Conservation (phyloP, 2,113 vertebrate genomes). For the Hirundichthys speculiger region DNA sequence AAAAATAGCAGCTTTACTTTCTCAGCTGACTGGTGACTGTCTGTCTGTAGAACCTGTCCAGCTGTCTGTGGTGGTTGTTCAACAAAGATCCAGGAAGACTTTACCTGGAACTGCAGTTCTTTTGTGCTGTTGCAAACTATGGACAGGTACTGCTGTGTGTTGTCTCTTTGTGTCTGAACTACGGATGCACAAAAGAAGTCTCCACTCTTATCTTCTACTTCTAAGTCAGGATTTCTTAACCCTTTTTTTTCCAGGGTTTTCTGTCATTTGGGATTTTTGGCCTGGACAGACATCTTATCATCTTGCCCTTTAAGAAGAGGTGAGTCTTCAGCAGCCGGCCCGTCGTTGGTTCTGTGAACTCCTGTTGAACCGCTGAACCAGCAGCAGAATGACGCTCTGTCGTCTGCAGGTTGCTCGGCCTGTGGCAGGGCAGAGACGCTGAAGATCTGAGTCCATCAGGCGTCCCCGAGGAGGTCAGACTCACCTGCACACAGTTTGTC, state of each 20-base stretch:
- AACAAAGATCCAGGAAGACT: conserved; percentile 93
- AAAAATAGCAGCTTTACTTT: too few species aligned
- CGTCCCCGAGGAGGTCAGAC: conserved; percentile 91
- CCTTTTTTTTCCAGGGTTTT: conserved; percentile 85
- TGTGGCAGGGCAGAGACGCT: conserved; percentile 85
- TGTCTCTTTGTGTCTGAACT: background rate
- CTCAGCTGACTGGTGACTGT: background rate
- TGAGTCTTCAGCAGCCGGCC: conserved; percentile 54
- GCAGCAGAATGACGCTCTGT: conserved; percentile 3
- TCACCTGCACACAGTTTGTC: conserved; percentile 96
- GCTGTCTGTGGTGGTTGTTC: conserved; percentile 97
- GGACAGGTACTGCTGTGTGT: conserved; percentile 87
- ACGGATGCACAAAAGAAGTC: too few species aligned
- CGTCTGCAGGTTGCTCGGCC: conserved; percentile 82
- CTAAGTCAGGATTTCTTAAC: accelerated
- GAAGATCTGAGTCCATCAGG: conserved; percentile 69
- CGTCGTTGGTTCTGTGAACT: accelerated
- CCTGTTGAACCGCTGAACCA: background rate
- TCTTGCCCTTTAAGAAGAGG: conserved; percentile 95
- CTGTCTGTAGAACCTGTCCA: conserved; percentile 90
- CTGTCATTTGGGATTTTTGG: conserved; percentile 96
- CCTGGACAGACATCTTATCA: conserved; percentile 95
- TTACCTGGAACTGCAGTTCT: conserved; percentile 96
- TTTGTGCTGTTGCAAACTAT: conserved; percentile 96
- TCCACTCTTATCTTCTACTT: background rate